Percentiles rank a stretch among this genome's conserved stretches.
These are phyloP conservation scores for Mechanitis messenoides DNA, from an alignment of 2,888 invertebrate genomes.

Conservation along the genomic window DNA sequence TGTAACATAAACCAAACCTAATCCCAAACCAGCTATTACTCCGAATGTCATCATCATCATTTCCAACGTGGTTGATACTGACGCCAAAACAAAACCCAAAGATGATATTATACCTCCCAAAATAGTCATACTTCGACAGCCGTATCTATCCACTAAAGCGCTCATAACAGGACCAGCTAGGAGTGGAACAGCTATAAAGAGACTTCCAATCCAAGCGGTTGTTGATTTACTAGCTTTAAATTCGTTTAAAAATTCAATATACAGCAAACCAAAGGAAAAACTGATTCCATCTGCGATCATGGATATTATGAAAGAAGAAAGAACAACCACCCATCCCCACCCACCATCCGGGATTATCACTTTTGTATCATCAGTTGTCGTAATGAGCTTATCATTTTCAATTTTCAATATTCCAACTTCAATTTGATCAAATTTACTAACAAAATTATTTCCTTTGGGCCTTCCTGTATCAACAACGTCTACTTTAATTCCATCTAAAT, in stretches of 20 bases:
- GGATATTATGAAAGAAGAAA: slow-evolving; percentile 89
- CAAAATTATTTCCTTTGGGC: slow-evolving; percentile 19
- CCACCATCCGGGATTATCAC: slow-evolving; percentile 86
- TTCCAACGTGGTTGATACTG: slow-evolving; percentile 82
- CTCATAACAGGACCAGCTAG: slow-evolving; percentile 90
- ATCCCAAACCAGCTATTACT: slow-evolving; percentile 87
- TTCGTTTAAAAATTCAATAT: slow-evolving; percentile 87
- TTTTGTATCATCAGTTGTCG: slow-evolving; percentile 42
- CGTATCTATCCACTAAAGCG: slow-evolving; percentile 89
- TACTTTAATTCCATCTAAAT: slow-evolving; percentile 27
- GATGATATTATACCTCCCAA: slow-evolving; percentile 84
- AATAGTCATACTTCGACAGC: slow-evolving; percentile 87
- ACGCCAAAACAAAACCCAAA: slow-evolving; percentile 85
- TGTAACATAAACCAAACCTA: slow-evolving; percentile 91
- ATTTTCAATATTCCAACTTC: slow-evolving; percentile 39
- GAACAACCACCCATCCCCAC: slow-evolving; percentile 93
- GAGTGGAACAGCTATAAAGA: slow-evolving; percentile 93
- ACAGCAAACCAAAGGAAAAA: slow-evolving; percentile 93
- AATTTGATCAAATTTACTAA: slow-evolving; percentile 37
- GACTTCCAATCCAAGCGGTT: slow-evolving; percentile 92
- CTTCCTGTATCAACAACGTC: slow-evolving; percentile 35
- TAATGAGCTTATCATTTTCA: slow-evolving; percentile 31
- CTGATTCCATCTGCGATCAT: slow-evolving; percentile 95
- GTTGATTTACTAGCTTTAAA: slow-evolving; percentile 89
- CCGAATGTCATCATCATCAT: slow-evolving; percentile 91